These are phyloP conservation scores for Nemapogon koenigi DNA, from an alignment of 2,888 invertebrate genomes.

Conservation along the genomic window DNA sequence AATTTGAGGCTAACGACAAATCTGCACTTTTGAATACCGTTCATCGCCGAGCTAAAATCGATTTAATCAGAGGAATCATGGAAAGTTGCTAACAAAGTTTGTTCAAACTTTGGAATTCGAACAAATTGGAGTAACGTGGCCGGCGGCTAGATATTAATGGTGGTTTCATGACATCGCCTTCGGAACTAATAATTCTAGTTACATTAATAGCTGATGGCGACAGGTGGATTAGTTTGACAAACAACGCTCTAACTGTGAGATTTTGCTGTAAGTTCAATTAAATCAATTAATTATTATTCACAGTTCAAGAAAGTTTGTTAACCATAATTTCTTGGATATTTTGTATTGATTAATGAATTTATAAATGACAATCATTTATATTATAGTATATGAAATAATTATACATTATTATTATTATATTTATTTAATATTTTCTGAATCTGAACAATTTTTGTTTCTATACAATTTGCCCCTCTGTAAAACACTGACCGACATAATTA, in stretches of 20 bases:
- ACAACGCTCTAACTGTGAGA: constrained; percentile 20
- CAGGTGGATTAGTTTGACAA: constrained; percentile 23
- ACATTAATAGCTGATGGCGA: constrained; percentile 16
- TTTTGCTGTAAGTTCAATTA: too few relatives aligned
- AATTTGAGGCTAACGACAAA: constrained; percentile 48
- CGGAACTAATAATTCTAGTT: constrained; percentile 10
- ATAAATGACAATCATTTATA: too few relatives aligned
- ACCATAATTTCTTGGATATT: too few relatives aligned
- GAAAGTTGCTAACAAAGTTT: constrained; percentile 55
- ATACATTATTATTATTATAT: too few relatives aligned
- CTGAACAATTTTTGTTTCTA: too few relatives aligned
- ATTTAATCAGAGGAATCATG: constrained; percentile 60
- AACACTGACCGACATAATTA: too few relatives aligned
- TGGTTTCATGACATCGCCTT: constrained; percentile 38
- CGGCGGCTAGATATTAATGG: constrained; percentile 53
- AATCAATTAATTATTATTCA: too few relatives aligned
- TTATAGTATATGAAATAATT: too few relatives aligned
- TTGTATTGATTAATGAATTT: too few relatives aligned
- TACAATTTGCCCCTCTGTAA: too few relatives aligned
- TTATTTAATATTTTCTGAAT: too few relatives aligned
- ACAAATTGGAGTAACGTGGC: constrained; percentile 57
- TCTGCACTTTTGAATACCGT: constrained; percentile 49
- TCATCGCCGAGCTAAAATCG: constrained; percentile 56
- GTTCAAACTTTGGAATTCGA: constrained; percentile 51
- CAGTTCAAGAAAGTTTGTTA: constrained; percentile 23